Conservation (phyloP, 2,888 invertebrate species). For the Meiosimyza platycephala region DNA sequence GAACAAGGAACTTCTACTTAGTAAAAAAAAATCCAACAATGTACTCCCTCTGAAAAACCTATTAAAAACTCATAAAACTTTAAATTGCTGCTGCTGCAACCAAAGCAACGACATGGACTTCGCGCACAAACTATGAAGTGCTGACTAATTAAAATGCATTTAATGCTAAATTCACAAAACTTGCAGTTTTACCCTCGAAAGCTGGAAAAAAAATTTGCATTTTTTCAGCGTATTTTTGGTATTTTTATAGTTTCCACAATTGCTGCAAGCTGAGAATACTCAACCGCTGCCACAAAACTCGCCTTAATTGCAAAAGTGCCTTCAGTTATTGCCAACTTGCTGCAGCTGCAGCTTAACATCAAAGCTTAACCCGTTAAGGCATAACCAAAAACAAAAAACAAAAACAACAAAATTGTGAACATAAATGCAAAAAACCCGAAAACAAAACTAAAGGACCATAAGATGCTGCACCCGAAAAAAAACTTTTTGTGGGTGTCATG, state of each 20-base stretch:
- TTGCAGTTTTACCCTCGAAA: conserved; percentile 15
- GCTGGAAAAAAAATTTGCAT: conserved; percentile 4
- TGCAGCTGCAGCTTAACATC: conserved; percentile 33
- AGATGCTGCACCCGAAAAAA: conserved; percentile 24
- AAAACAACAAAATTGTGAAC: conserved; percentile 23
- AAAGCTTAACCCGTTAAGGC: conserved; percentile 30
- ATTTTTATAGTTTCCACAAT: neutral
- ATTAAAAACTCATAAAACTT: conserved; percentile 33
- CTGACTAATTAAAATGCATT: conserved; percentile 49
- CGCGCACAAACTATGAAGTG: neutral
- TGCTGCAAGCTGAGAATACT: neutral
- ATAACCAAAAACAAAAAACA: neutral
- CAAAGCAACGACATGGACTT: neutral
- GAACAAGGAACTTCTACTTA: too few species aligned
- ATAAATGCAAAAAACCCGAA: neutral
- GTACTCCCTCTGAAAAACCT: neutral
- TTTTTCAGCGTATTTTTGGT: conserved; percentile 32
- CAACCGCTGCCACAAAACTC: conserved; percentile 40
- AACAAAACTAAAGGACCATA: neutral
- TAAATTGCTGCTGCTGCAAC: neutral
- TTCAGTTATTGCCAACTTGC: conserved; percentile 42
- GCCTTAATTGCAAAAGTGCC: conserved; percentile 52
- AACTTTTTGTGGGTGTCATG: conserved; percentile 34
- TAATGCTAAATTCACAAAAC: conserved; percentile 42
- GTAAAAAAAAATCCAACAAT: too few species aligned